Conservation (phyloP, 2,797 vertebrate species). For the Margarornis squamiger region DNA sequence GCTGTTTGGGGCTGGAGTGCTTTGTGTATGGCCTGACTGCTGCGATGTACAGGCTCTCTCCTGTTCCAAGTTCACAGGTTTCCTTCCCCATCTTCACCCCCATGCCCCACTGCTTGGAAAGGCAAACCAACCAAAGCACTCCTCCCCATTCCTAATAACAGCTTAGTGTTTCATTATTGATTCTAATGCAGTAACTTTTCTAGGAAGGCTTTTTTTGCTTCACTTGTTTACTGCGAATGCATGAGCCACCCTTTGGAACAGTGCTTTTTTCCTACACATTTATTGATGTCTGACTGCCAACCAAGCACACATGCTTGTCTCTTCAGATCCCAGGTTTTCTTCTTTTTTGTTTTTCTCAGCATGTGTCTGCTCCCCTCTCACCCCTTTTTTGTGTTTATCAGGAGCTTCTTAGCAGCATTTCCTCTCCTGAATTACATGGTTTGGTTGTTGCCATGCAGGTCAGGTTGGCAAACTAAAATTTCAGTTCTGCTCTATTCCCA, state of each 20-base stretch:
- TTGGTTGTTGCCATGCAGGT: conserved; percentile 7
- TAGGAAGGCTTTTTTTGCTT: not conserved
- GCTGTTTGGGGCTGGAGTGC: not conserved
- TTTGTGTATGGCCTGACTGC: not conserved
- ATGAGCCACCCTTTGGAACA: not conserved
- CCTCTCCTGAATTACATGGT: not conserved
- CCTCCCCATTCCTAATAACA: not conserved
- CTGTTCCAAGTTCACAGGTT: not conserved
- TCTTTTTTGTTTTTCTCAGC: not conserved
- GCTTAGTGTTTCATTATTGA: not conserved
- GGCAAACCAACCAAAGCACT: not conserved
- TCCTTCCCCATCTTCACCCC: not conserved
- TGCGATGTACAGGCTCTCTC: not conserved
- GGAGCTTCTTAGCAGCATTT: not conserved
- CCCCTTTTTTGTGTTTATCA: rapidly evolving
- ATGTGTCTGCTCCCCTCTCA: not conserved
- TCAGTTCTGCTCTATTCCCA: not conserved
- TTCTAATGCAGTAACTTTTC: not conserved
- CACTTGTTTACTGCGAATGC: not conserved
- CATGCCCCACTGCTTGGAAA: not conserved
- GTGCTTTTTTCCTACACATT: not conserved
- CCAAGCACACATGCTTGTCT: not conserved
- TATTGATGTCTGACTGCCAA: not conserved
- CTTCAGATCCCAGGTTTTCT: not conserved
- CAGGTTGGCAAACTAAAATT: not conserved